These are phyloP conservation scores for Troides aeacus DNA, from an alignment of 2,888 invertebrate genomes.

Conservation along the genomic window DNA sequence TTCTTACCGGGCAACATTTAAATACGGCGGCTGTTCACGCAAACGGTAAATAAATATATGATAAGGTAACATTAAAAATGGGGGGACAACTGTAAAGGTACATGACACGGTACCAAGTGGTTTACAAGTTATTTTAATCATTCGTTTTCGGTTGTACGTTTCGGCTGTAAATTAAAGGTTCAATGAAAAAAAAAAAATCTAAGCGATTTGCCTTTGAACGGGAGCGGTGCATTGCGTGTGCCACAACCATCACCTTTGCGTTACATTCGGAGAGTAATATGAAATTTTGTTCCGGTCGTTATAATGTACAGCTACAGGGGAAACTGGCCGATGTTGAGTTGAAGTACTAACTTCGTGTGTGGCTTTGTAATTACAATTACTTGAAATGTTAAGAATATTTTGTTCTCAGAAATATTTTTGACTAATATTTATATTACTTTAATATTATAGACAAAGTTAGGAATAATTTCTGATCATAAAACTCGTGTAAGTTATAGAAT, in stretches of 20 bases:
- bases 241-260: conserved; percentile 17
- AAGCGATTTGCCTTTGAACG: conserved; percentile 23
- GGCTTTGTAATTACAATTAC: conserved; percentile 5
- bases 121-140: conserved; percentile 26
- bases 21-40: not conserved
- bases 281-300: conserved; percentile 2
- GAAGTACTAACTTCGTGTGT: conserved; percentile 1
- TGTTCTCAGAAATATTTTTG: too few relatives aligned
- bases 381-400: not conserved
- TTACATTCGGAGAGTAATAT: conserved; percentile 17
- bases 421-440: too few relatives aligned
- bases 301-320: conserved; percentile 4
- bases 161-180: conserved; percentile 3
- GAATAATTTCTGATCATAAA: too few relatives aligned
- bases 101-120: conserved; percentile 20
- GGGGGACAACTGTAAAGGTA: conserved; percentile 14
- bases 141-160: conserved; percentile 8
- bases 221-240: conserved; percentile 19
- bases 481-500: too few relatives aligned
- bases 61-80: conserved; percentile 17
- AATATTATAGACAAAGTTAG: too few relatives aligned
- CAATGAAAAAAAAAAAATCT: conserved; percentile 25
- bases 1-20: not conserved
- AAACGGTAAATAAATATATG: conserved; percentile 17
- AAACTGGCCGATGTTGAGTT: conserved; percentile 4